phyloP scores from a whole-genome alignment of 2,113 vertebrate species.

The Lethenteron reissneri region DNA sequence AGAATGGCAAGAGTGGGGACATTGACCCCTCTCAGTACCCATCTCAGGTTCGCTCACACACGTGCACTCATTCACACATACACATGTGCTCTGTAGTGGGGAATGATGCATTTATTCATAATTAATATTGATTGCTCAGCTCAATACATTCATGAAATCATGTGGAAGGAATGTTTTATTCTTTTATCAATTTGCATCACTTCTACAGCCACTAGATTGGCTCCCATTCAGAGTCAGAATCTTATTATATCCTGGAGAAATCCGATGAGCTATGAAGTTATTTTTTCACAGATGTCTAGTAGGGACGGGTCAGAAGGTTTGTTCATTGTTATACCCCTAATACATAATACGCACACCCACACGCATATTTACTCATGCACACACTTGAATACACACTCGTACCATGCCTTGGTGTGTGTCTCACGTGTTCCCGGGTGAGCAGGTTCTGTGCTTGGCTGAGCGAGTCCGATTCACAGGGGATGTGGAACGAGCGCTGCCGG shows the following conservation, averaged over 20 bases:
- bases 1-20: constrained; percentile 29
- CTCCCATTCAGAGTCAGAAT: too few species aligned
- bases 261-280: too few species aligned
- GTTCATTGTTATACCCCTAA: background rate
- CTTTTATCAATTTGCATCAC: too few species aligned
- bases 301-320: too few species aligned
- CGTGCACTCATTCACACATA: background rate
- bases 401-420: background rate
- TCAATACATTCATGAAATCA: too few species aligned
- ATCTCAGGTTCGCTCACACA: constrained; percentile 42
- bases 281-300: too few species aligned
- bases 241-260: too few species aligned
- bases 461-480: constrained; percentile 93
- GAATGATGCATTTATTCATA: background rate
- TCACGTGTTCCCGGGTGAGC: constrained; percentile 8
- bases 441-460: constrained; percentile 77
- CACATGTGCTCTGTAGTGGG: background rate
- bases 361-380: background rate
- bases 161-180: too few species aligned
- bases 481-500: constrained; percentile 48
- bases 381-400: background rate
- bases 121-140: background rate
- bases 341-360: background rate
- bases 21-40: constrained; percentile 62
- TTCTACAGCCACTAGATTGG: too few species aligned